phyloP scores from a whole-genome alignment of 1,140 invertebrate species.

The Panulirus ornatus region DNA sequence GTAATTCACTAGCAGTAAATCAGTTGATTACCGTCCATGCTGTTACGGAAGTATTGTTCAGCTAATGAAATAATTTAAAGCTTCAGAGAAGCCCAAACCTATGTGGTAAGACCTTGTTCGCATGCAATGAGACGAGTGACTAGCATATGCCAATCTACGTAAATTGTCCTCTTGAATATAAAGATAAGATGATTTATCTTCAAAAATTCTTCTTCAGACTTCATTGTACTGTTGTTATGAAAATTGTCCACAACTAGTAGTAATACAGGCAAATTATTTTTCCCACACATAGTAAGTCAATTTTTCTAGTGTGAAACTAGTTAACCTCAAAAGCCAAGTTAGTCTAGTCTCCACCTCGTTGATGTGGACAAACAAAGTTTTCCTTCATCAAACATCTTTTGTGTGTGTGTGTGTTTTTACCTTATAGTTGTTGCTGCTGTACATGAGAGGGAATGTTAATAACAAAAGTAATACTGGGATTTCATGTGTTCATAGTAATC shows the following conservation, averaged over 20 bases:
- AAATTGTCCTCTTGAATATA: not conserved
- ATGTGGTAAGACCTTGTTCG: not conserved
- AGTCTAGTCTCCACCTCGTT: slow-evolving; percentile 10
- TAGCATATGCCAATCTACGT: slow-evolving; percentile 9
- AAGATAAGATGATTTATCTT: not conserved
- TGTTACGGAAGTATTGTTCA: not conserved
- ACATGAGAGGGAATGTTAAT: slow-evolving; percentile 44
- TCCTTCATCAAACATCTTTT: slow-evolving; percentile 1
- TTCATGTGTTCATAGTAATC: slow-evolving; percentile 58
- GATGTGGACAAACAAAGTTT: slow-evolving; percentile 14
- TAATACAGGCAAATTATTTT: not conserved
- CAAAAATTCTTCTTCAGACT: not conserved
- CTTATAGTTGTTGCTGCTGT: slow-evolving; percentile 38
- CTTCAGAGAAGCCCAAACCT: not conserved
- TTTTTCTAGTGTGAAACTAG: not conserved
- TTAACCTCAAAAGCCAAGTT: not conserved
- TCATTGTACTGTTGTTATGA: not conserved
- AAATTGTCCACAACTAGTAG: not conserved
- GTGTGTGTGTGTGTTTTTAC: slow-evolving; percentile 25
- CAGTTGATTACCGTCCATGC: slow-evolving; percentile 11
- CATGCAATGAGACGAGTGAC: slow-evolving; percentile 21
- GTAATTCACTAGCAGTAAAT: not conserved
- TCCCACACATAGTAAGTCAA: not conserved
- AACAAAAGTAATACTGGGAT: slow-evolving; percentile 8
- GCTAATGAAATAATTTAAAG: not conserved